These are phyloP conservation scores for Eurytoma adleriae DNA, from an alignment of 2,888 invertebrate genomes.

Conservation along the genomic window DNA sequence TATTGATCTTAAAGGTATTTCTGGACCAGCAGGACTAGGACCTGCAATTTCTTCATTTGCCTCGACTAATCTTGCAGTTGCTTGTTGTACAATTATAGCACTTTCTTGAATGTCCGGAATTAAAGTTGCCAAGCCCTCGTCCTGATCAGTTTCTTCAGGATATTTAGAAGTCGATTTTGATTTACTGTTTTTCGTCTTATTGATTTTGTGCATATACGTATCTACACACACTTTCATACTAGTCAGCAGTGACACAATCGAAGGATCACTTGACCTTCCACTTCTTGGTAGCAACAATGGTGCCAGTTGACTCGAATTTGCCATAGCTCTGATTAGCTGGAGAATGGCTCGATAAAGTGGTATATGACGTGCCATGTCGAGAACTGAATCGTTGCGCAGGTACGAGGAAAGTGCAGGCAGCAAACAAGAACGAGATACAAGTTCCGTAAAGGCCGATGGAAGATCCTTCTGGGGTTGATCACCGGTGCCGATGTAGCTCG, in stretches of 20 bases:
- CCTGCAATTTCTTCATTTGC: slow-evolving; percentile 70
- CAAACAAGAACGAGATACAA: slow-evolving; percentile 89
- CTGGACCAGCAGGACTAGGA: slow-evolving; percentile 75
- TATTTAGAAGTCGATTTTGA: slow-evolving; percentile 69
- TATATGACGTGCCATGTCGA: slow-evolving; percentile 98
- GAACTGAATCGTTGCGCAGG: slow-evolving; percentile 94
- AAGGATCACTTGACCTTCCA: slow-evolving; percentile 77
- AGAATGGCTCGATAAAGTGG: slow-evolving; percentile 93
- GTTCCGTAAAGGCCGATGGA: slow-evolving; percentile 85
- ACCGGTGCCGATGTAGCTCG: slow-evolving; percentile 91
- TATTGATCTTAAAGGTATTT: slow-evolving; percentile 79
- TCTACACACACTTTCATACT: slow-evolving; percentile 95
- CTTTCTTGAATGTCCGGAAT: slow-evolving; percentile 94
- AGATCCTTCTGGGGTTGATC: slow-evolving; percentile 78
- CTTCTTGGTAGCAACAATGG: slow-evolving; percentile 81
- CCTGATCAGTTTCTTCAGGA: slow-evolving; percentile 86
- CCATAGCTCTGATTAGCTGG: slow-evolving; percentile 87
- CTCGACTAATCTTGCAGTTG: slow-evolving; percentile 71
- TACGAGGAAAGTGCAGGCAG: slow-evolving; percentile 93
- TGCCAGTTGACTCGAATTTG: slow-evolving; percentile 80
- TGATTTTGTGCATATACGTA: slow-evolving; percentile 91
- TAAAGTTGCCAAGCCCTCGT: slow-evolving; percentile 91
- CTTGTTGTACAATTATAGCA: slow-evolving; percentile 77
- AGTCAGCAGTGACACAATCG: slow-evolving; percentile 86
- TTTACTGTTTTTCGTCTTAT: slow-evolving; percentile 73